A percentile compares a stretch with the other conserved stretches of the same genome.
Evolutionary conservation across 2,888 invertebrate genomes (phyloP).

Genomic region (Clostera curtula): DNA sequence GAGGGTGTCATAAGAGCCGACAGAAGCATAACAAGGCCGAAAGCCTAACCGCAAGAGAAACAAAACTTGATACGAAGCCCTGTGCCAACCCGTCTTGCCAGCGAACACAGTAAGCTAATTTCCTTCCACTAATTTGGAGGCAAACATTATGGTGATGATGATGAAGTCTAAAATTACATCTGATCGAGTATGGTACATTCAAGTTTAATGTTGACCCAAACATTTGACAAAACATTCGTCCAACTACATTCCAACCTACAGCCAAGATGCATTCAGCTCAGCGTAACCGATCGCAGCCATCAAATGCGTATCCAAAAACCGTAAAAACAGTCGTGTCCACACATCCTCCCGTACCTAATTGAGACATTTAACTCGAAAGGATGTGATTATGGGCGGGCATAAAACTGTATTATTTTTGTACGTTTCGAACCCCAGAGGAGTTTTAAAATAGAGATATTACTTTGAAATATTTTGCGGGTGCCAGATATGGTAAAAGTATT

Average conservation of each 20-base stretch:
- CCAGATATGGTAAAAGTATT: too few relatives aligned
- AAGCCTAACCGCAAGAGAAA: too few relatives aligned
- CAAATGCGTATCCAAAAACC: slow-evolving; percentile 48
- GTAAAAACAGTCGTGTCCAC: slow-evolving; percentile 56
- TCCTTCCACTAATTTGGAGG: too few relatives aligned
- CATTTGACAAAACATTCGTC: not conserved
- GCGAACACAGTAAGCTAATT: too few relatives aligned
- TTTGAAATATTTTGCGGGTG: slow-evolving; percentile 28
- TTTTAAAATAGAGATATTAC: slow-evolving; percentile 52
- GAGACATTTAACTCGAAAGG: slow-evolving; percentile 71
- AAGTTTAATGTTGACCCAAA: slow-evolving; percentile 4
- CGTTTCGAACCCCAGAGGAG: slow-evolving; percentile 33
- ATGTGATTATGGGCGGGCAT: slow-evolving; percentile 68
- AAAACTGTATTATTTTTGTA: slow-evolving; percentile 58
- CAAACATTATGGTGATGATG: too few relatives aligned
- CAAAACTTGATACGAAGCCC: too few relatives aligned
- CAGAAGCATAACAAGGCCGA: too few relatives aligned
- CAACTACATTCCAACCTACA: slow-evolving; percentile 11
- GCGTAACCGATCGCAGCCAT: slow-evolving; percentile 28
- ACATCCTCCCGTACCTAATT: slow-evolving; percentile 68
- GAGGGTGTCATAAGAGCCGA: too few relatives aligned
- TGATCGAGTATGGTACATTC: not conserved
- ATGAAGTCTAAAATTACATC: too few relatives aligned
- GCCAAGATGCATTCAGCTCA: slow-evolving; percentile 42
- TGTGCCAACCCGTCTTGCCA: too few relatives aligned